Evolutionary conservation across 2,888 invertebrate genomes (phyloP), one percentile per base, ranked within the genome.

Genomic region (Orthonychiurus folsomi): DNA sequence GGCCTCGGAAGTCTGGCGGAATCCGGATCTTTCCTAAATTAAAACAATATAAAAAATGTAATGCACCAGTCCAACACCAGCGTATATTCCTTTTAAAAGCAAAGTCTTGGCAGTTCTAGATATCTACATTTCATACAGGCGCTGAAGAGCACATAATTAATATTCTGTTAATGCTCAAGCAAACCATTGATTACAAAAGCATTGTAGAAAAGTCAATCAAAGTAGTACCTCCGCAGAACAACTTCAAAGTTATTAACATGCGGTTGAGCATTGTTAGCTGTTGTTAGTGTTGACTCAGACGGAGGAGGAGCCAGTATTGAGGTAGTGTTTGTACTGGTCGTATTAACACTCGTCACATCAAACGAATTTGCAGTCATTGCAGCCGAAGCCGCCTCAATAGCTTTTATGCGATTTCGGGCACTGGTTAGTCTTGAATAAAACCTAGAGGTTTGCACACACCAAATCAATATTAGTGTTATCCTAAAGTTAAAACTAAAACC

Each of bases 381-480:
- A 54, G 65, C 65, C 24, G 66, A 64, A 53, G 65, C 63, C 23
- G 59, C 67, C 54, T 66, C 68, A 48, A 65, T 69, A 56, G 72
- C 72, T 61, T 69, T 72, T 48, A 72, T 71, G 37, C 72, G 69
- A 59, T 71, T 69, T 57, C 72, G 72, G 59, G 70, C 72, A 63
- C 65, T 67, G 56, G 66, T 68, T 65, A 72, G 68, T 68, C 72
- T 69, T 61, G 70, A 68, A 59, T 69, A 70, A 63, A 72, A 72
- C 69, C 72, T 72, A 63, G 2, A 25, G 25, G 25, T 24, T 15
- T 24, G 55, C 18, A 15, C 37, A 37, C 37, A 37, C 37, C 37
- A 37, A 37, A 37, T 37, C 37, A 37, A 15, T 5, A 37, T 37
- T 37, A 37, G 5, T 37, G 5, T 37, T 37, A 23, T 5, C 5